These are phyloP conservation scores for Nowickia ferox DNA, from an alignment of 2,888 invertebrate species.

Conservation along the genomic window DNA sequence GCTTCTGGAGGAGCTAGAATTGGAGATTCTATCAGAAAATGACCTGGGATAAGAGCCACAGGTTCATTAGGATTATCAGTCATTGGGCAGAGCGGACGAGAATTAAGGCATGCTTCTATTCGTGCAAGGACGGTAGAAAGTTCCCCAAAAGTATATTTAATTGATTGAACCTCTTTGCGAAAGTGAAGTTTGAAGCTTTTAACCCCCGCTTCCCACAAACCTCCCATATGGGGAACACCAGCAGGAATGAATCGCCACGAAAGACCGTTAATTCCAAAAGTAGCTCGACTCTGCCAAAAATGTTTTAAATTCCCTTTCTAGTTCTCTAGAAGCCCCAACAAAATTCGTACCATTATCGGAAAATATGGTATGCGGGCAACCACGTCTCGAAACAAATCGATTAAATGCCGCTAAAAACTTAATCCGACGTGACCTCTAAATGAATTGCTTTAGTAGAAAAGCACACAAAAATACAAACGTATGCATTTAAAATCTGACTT, in stretches of 20 bases:
- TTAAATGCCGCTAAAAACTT: not conserved
- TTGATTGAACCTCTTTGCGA: not conserved
- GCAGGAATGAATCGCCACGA: not conserved
- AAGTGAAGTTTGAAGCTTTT: not conserved
- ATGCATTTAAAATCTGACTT: not conserved
- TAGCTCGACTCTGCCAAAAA: not conserved
- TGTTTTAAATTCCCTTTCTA: not conserved
- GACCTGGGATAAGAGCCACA: not conserved
- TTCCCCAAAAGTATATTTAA: not conserved
- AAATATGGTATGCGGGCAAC: not conserved
- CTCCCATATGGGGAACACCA: too few species aligned
- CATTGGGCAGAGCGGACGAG: not conserved
- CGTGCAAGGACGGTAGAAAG: not conserved
- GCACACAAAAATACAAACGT: not conserved
- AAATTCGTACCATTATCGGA: not conserved
- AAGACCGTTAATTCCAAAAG: not conserved
- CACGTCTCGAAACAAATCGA: not conserved
- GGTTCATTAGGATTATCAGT: not conserved
- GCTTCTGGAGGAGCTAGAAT: too few species aligned
- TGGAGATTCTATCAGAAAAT: too few species aligned
- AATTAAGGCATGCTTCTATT: constrained; percentile 5
- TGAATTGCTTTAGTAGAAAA: not conserved
- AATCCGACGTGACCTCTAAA: not conserved
- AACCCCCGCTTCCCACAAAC: too few species aligned
- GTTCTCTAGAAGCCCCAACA: constrained; percentile 2